Evolutionary conservation across 2,113 vertebrate genomes (phyloP).

Genomic region (Okapia johnstoni): DNA sequence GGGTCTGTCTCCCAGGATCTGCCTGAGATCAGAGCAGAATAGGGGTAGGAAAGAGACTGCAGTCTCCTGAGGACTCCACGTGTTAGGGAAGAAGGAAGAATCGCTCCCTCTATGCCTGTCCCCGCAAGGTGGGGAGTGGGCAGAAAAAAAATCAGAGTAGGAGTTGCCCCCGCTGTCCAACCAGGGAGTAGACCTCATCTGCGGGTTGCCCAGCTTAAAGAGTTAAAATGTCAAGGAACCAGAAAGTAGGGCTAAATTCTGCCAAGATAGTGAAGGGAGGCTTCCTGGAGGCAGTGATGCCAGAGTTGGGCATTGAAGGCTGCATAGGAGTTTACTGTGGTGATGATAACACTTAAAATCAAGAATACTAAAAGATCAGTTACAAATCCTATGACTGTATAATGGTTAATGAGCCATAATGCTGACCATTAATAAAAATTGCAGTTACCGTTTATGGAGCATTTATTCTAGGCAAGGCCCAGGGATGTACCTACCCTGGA

Average conservation of each 20-base stretch:
- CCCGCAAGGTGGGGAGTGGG: not conserved
- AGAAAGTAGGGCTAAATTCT: not conserved
- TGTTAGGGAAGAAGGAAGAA: not conserved
- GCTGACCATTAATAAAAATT: not conserved
- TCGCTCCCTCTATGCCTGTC: not conserved
- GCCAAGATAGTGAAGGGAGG: not conserved
- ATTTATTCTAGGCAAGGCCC: not conserved
- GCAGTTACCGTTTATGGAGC: not conserved
- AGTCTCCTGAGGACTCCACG: not conserved
- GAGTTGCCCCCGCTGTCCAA: not conserved
- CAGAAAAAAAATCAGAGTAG: not conserved
- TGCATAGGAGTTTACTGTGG: not conserved
- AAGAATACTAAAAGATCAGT: not conserved
- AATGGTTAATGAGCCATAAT: not conserved
- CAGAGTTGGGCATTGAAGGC: not conserved
- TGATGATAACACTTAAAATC: not conserved
- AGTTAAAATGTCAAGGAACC: not conserved
- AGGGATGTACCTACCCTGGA: not conserved
- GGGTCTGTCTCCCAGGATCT: slow-evolving; percentile 6
- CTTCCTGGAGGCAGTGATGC: not conserved
- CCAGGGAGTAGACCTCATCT: not conserved
- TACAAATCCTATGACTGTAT: not conserved
- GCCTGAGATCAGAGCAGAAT: not conserved
- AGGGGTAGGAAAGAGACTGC: not conserved
- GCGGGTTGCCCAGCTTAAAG: not conserved